A percentile compares a stretch with the other conserved stretches of the same genome.
Evolutionary conservation across 2,113 vertebrate genomes (phyloP).

Genomic region (Astatoreochromis straeleni): DNA sequence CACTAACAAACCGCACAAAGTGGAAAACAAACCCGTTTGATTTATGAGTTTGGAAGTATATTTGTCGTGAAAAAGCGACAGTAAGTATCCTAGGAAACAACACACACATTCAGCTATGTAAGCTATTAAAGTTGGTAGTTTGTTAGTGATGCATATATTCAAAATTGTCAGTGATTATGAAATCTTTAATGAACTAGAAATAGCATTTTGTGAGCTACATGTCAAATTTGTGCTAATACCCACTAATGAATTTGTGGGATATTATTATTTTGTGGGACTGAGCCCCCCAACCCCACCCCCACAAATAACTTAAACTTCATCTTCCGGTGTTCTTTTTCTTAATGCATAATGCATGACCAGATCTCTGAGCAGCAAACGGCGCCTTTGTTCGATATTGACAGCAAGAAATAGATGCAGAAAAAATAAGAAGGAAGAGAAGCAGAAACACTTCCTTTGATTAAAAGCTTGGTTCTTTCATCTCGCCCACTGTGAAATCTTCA

Average conservation of each 20-base stretch:
- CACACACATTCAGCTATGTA: neutral
- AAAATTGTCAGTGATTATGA: neutral
- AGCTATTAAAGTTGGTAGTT: neutral
- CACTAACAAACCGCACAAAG: neutral
- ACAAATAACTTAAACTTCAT: neutral
- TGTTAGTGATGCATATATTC: neutral
- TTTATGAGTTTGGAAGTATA: neutral
- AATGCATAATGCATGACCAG: neutral
- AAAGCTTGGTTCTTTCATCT: neutral
- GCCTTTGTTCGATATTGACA: neutral
- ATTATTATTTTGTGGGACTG: neutral
- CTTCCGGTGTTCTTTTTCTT: neutral
- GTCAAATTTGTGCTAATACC: neutral
- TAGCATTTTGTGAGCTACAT: fast-evolving
- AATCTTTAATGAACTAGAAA: neutral
- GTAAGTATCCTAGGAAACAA: neutral
- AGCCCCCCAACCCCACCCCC: fast-evolving
- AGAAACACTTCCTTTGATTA: neutral
- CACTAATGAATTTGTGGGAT: neutral
- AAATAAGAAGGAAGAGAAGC: neutral
- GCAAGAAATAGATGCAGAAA: neutral
- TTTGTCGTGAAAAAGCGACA: neutral
- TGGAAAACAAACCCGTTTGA: neutral
- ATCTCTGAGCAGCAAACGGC: neutral
- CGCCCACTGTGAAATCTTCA: neutral